These are phyloP conservation scores for Callipepla squamata DNA, from an alignment of 2,113 vertebrate genomes.

Conservation along the genomic window DNA sequence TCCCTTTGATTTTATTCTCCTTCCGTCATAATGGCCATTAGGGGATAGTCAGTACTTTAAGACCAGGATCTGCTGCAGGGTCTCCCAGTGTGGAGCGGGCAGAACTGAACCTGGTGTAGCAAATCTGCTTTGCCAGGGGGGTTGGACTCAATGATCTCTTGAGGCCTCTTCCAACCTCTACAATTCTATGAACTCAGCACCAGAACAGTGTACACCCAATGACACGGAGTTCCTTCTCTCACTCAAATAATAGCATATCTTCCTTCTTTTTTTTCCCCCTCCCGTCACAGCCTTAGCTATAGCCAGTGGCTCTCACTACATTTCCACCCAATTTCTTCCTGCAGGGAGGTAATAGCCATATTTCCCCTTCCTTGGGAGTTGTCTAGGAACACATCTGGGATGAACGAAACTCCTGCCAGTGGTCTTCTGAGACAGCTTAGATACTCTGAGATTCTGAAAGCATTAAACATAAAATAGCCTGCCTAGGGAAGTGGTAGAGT, in stretches of 20 bases:
- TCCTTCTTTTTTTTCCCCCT: neutral
- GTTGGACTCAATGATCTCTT: too few relatives aligned
- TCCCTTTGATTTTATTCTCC: slow-evolving; percentile 59
- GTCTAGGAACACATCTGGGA: neutral
- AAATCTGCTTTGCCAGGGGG: too few relatives aligned
- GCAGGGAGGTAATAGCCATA: neutral
- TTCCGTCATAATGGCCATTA: neutral
- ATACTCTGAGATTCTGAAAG: neutral
- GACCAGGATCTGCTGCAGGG: neutral
- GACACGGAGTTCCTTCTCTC: neutral
- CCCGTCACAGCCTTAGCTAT: neutral
- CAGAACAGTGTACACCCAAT: neutral
- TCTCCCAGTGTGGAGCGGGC: neutral
- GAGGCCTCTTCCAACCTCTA: too few relatives aligned
- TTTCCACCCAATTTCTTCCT: neutral
- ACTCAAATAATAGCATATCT: neutral
- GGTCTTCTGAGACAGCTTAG: neutral
- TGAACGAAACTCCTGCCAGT: accelerated
- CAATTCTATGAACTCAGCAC: neutral
- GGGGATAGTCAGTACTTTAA: neutral
- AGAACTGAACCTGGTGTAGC: neutral
- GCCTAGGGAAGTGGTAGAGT: too few relatives aligned
- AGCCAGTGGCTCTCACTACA: neutral
- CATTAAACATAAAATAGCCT: neutral
- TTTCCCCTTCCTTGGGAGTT: neutral